Conservation (phyloP, 1,140 invertebrate genomes). For the Formica exsecta region DNA sequence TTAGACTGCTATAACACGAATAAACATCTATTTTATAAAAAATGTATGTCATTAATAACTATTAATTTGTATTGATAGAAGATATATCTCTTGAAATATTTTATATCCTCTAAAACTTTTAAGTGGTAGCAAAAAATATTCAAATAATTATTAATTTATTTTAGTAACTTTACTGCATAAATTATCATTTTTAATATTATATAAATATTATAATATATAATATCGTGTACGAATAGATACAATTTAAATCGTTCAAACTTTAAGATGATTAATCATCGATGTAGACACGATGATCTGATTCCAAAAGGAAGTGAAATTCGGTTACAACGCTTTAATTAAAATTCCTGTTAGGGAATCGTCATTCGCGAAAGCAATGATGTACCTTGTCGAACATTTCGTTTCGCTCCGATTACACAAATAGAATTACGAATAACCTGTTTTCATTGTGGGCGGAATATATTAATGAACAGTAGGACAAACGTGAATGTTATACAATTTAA, state of each 20-base stretch:
- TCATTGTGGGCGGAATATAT: constrained; percentile 36
- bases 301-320: constrained; percentile 74
- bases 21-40: neutral
- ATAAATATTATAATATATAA: constrained; percentile 5
- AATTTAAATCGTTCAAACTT: neutral
- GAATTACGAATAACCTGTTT: constrained; percentile 58
- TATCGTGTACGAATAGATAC: neutral
- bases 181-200: neutral
- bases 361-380: constrained; percentile 49
- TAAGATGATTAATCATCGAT: constrained; percentile 51
- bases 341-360: constrained; percentile 62
- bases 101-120: neutral
- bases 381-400: constrained; percentile 49
- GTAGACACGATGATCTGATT: constrained; percentile 59
- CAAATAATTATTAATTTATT: neutral
- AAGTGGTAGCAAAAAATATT: neutral
- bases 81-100: neutral
- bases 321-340: constrained; percentile 54
- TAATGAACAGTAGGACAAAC: constrained; percentile 25
- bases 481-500: neutral
- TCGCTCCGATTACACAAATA: constrained; percentile 69
- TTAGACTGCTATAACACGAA: neutral
- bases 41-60: neutral
- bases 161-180: neutral
- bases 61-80: neutral